A percentile compares a stretch with the other conserved stretches of the same genome.
phyloP scores from a whole-genome alignment of 1,140 invertebrate genomes.

The Drosophila mayri region DNA sequence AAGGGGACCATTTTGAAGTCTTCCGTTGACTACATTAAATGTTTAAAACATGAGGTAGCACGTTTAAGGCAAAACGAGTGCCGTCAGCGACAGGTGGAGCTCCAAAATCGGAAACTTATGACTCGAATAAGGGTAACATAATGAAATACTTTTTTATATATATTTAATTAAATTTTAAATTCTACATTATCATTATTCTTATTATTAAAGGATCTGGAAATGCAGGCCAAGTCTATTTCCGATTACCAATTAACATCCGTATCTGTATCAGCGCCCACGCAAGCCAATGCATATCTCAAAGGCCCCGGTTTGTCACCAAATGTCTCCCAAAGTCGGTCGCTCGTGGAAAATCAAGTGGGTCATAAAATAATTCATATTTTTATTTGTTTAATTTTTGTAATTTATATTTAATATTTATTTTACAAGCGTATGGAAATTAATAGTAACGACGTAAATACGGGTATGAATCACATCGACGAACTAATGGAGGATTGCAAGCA shows the following conservation, averaged over 20 bases:
- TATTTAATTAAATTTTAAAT: background rate
- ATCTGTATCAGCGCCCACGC: constrained; percentile 73
- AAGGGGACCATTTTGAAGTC: constrained; percentile 99
- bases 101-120: constrained; percentile 92
- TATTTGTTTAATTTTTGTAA: background rate
- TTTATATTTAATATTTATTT: too few relatives aligned
- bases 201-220: constrained; percentile 88
- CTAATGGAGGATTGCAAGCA: constrained; percentile 92
- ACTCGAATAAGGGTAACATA: constrained; percentile 91
- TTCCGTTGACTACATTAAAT: constrained; percentile 98
- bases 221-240: constrained; percentile 88
- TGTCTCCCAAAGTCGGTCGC: constrained; percentile 51
- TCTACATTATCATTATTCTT: background rate
- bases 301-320: constrained; percentile 41
- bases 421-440: constrained; percentile 74
- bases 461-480: constrained; percentile 91
- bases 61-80: constrained; percentile 92
- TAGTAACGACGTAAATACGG: constrained; percentile 86
- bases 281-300: constrained; percentile 67
- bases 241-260: constrained; percentile 86
- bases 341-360: constrained; percentile 56
- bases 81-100: constrained; percentile 92
- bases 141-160: background rate
- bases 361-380: background rate
- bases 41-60: constrained; percentile 94